Evolutionary conservation across 1,140 invertebrate species (phyloP).

Genomic region (Rhyacophila brunnea): DNA sequence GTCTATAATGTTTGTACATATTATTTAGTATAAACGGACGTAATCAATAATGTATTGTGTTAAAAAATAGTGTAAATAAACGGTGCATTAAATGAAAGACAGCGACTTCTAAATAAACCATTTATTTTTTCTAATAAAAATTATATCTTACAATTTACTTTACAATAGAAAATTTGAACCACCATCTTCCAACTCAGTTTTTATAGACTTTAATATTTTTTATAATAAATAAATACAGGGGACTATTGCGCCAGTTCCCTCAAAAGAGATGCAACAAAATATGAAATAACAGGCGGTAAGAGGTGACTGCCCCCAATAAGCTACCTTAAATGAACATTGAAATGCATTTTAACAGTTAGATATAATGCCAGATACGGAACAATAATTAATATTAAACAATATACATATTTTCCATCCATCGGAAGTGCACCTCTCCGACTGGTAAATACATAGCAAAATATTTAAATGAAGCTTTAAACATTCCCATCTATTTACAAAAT

Average conservation of each 20-base stretch:
- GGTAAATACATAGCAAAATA: too few relatives aligned
- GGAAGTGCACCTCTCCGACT: too few relatives aligned
- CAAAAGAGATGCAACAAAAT: slow-evolving; percentile 9
- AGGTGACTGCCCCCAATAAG: background rate
- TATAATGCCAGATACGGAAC: too few relatives aligned
- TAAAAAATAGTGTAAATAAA: too few relatives aligned
- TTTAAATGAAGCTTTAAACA: too few relatives aligned
- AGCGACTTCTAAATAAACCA: slow-evolving; percentile 21
- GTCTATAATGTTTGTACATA: too few relatives aligned
- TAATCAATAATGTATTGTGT: too few relatives aligned
- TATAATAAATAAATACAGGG: slow-evolving; percentile 16
- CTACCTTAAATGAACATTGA: slow-evolving; percentile 1
- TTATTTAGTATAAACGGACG: too few relatives aligned
- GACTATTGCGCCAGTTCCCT: background rate
- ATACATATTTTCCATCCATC: too few relatives aligned
- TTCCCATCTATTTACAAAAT: too few relatives aligned
- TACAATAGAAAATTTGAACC: slow-evolving; percentile 28
- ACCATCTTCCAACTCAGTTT: slow-evolving; percentile 18
- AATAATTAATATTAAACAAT: too few relatives aligned
- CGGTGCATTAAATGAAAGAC: background rate
- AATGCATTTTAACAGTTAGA: slow-evolving; percentile 9
- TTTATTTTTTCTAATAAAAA: slow-evolving; percentile 28
- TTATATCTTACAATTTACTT: slow-evolving; percentile 26
- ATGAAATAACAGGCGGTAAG: slow-evolving; percentile 13
- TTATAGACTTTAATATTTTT: slow-evolving; percentile 14